phyloP scores from a whole-genome alignment of 2,888 invertebrate genomes.

The Iselma pallidipennis region DNA sequence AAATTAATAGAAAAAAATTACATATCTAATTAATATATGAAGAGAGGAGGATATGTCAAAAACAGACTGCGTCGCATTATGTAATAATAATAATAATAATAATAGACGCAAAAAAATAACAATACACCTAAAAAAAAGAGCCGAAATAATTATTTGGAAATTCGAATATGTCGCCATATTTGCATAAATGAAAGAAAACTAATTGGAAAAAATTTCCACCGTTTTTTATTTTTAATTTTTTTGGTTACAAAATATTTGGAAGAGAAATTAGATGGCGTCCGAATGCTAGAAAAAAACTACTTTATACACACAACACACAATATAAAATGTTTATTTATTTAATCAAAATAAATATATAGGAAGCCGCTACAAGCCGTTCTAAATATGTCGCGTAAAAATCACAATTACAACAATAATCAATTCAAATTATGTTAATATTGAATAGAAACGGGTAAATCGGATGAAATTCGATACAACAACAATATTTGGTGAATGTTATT shows the following conservation, averaged over 20 bases:
- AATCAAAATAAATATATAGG: conserved; percentile 36
- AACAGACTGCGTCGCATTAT: too few species aligned
- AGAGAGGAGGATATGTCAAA: too few species aligned
- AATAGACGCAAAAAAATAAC: neutral
- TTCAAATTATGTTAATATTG: conserved; percentile 38
- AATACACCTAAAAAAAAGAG: neutral
- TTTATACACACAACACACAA: too few species aligned
- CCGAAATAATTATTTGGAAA: neutral
- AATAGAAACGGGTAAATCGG: conserved; percentile 3
- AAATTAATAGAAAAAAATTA: too few species aligned
- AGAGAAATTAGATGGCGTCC: neutral
- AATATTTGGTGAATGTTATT: neutral
- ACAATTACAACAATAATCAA: conserved; percentile 37
- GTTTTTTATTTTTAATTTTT: too few species aligned
- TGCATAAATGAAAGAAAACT: neutral
- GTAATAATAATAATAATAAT: too few species aligned
- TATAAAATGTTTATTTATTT: conserved; percentile 34
- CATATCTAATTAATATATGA: too few species aligned
- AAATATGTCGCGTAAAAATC: conserved; percentile 36
- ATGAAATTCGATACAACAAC: neutral
- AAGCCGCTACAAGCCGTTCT: conserved; percentile 39
- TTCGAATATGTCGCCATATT: neutral
- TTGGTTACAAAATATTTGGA: too few species aligned
- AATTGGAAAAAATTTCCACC: too few species aligned
- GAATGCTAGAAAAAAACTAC: conserved; percentile 13